Conservation (phyloP, 2,888 invertebrate genomes). For the Eutolmus rufibarbis region DNA sequence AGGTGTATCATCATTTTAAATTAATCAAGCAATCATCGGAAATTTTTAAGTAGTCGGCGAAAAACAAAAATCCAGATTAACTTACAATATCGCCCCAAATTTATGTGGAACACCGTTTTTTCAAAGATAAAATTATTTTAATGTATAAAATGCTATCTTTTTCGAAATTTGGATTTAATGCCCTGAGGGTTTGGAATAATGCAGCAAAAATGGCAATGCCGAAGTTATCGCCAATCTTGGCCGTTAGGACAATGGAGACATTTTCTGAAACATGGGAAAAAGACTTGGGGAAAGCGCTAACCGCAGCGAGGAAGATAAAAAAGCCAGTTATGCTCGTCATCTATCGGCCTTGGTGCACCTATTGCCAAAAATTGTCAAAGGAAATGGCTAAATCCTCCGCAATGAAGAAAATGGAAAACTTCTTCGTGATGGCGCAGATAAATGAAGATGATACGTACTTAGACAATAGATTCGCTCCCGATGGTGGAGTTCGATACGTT, state of each 20-base stretch:
- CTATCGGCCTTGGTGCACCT: conserved; percentile 20
- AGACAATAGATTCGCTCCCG: not conserved
- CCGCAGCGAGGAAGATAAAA: not conserved
- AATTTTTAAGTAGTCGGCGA: not conserved
- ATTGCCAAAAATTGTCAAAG: not conserved
- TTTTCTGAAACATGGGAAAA: conserved; percentile 8
- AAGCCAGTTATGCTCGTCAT: conserved; percentile 30
- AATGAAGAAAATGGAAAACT: not conserved
- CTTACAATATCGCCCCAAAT: not conserved
- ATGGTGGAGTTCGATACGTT: conserved; percentile 9
- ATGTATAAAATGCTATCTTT: not conserved
- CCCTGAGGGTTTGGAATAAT: not conserved
- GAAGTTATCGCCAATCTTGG: not conserved
- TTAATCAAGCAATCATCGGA: not conserved
- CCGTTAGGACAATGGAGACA: not conserved
- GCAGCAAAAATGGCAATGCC: not conserved
- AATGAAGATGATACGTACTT: conserved; percentile 13
- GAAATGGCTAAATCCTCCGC: not conserved
- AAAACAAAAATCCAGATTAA: not conserved
- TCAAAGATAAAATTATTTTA: not conserved
- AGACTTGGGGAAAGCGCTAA: not conserved
- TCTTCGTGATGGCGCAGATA: not conserved
- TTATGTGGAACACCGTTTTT: not conserved
- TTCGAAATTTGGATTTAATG: not conserved
- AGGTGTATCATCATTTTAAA: not conserved